Conservation (phyloP, 2,113 vertebrate species). For the Ptilonorhynchus violaceus region DNA sequence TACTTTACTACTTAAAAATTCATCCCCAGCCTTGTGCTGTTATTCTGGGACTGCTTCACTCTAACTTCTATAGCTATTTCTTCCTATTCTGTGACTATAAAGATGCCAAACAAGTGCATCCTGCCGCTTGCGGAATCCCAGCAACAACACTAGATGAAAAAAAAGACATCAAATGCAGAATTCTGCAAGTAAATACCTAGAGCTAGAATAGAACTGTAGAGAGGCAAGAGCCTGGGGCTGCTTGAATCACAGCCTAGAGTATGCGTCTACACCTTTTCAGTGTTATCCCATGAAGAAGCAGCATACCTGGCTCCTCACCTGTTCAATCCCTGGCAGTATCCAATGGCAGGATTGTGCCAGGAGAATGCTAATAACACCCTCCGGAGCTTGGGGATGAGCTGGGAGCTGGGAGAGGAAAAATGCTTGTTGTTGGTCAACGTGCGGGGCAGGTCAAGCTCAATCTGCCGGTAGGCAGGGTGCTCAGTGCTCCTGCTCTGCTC, state of each 20-base stretch:
- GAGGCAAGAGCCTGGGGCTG: not conserved
- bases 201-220: not conserved
- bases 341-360: slow-evolving; percentile 90
- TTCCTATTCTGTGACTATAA: not conserved
- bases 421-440: slow-evolving; percentile 90
- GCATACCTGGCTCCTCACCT: slow-evolving; percentile 71
- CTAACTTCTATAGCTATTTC: not conserved
- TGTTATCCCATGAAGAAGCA: not conserved
- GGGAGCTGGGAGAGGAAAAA: slow-evolving; percentile 85
- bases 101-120: not conserved
- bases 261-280: not conserved
- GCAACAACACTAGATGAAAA: not conserved
- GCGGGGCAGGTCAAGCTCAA: slow-evolving; percentile 91
- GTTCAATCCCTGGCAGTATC: slow-evolving; percentile 96
- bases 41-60: not conserved
- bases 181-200: not conserved
- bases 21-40: not conserved
- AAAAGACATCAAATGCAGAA: not conserved
- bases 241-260: not conserved
- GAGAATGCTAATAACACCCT: slow-evolving; percentile 90
- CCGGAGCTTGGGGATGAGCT: slow-evolving; percentile 82
- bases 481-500: slow-evolving; percentile 70
- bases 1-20: not conserved
- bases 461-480: slow-evolving; percentile 86
- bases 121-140: not conserved